Conservation (phyloP, 2,797 vertebrate genomes). For the Myoxocephalus aenaeus region DNA sequence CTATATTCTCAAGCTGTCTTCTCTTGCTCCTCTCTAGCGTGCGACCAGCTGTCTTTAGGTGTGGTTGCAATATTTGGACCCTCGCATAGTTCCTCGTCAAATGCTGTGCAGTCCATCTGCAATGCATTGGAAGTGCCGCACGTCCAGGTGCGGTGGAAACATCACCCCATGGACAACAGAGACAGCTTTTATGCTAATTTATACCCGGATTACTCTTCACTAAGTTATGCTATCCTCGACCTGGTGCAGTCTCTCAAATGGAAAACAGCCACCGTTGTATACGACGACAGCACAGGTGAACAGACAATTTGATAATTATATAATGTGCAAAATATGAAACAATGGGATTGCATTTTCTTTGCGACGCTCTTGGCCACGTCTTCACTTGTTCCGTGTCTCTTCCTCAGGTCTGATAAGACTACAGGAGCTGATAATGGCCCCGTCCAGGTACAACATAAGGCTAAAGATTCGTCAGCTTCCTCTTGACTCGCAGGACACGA, state of each 20-base stretch:
- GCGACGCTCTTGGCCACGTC: background rate
- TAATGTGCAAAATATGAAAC: background rate
- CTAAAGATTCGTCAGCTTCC: conserved; percentile 99
- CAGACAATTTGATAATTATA: background rate
- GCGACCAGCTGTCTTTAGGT: conserved; percentile 97
- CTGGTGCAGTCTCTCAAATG: conserved; percentile 97
- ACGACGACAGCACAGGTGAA: conserved; percentile 98
- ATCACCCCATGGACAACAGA: conserved; percentile 98
- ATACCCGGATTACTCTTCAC: conserved; percentile 97
- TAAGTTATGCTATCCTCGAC: conserved; percentile 98
- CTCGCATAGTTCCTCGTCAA: conserved; percentile 97
- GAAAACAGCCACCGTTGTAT: conserved; percentile 98
- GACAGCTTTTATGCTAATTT: conserved; percentile 98
- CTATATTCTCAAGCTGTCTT: conserved; percentile 27
- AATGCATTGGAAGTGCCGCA: conserved; percentile 98
- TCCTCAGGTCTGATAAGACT: conserved; percentile 93
- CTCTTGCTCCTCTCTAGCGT: conserved; percentile 84
- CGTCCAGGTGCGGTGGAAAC: conserved; percentile 99
- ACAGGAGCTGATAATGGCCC: conserved; percentile 99
- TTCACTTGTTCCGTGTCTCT: conserved; percentile 32
- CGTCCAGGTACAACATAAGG: conserved; percentile 96
- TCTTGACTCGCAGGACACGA: conserved; percentile 89
- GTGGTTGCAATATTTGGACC: conserved; percentile 99
- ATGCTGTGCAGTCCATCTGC: conserved; percentile 98
- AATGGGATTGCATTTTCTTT: background rate